Evolutionary conservation across 2,113 vertebrate species (phyloP), one percentile per base, ranked within the genome.

Genomic region (Tenrec ecaudatus): DNA sequence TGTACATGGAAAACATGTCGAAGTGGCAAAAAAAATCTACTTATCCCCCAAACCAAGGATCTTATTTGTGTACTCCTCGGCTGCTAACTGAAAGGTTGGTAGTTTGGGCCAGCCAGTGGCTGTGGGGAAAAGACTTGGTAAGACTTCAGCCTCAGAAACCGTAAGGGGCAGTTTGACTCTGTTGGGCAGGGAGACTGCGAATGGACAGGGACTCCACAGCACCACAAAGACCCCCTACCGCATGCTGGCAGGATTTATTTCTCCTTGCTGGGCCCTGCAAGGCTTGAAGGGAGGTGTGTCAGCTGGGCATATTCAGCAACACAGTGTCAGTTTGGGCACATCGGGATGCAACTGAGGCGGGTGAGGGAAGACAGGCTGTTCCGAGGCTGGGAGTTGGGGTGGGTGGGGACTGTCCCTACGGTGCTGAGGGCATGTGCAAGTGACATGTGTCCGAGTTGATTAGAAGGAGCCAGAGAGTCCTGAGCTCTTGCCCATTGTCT

Each of bases 161-260:
- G 16, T 23, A 9, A 22, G n/a, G 33, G 11, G 33, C 71, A 33
- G 10, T 73, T 73, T 33, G 33, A 9, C 19, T 73, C 71, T 73
- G 33, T 17, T 25, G 6, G 9, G 9, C 6, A 73, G 19, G 71
- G 33, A 36, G 17, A 11, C 33, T 33, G 8, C 17, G 71, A 71
- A n/a, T 71, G 1, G 11, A 71, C 29, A 31, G 1, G 7, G 66
- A 33, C n/a, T 33, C n/a, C 16, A 20, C 69, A 17, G 10, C n/a
- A 33, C 20, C 16, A 71, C 17, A 71, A n/a, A 71, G 9, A 19
- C 31, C 14, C n/a, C n/a, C n/a, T 16, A 17, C 68, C 17, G 29
- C 31, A 20, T 71, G 10, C 25, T 58, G 23, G 77, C 27, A 16
- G 84, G 83, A 92, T 14, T 89, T 86, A 92, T 14, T 89, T 86